Base-by-base conservation (phyloP, 2,888 invertebrate species). In the Antheraea yamamai region DNA sequence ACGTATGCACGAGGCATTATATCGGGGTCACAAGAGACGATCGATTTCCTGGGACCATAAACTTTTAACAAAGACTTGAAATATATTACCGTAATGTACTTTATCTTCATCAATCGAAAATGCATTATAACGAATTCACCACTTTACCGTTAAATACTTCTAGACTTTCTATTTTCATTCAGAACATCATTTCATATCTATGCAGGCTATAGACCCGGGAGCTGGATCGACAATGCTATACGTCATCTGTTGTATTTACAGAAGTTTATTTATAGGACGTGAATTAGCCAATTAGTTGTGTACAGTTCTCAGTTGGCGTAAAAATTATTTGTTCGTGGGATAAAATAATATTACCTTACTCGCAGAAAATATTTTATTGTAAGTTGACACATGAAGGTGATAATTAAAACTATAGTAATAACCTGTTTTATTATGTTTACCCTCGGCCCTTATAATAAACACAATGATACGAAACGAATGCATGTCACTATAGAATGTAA, bases 281-380 rank as follows among this genome's bases (percentile, higher is more conserved):
- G 84, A 86, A 88, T 86, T 85, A 84, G 87, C 89, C 89, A 92
- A 91, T 92, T 92, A 91, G 82, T 82, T 64, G 61, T 72, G 61
- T 74, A 74, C 71, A 58, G 58, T 71, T 71, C 35, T 35, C 30
- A n/a, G 52, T 23, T 23, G 23, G 68, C 39, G 20, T 52, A 70
- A 74, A 47, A 74, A 74, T 35, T 26, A n/a, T n/a, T n/a, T 52
- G 35, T 26, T 64, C 73, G 47, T 61, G 26, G 23, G 55, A 52
- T 47, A 35, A 68, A 74, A 47, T 52, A 52, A 74, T 35, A 52
- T 74, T 68, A 35, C 30, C n/a, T 68, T 52, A 51, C 30, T 74
- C n/a, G 30, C n/a, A 51, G 26, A 68, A 68, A 30, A 20, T 14
- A 52, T n/a, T 14, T 52, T 68, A 30, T 52, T 74, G 18, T 66